Evolutionary conservation across 2,797 vertebrate species (phyloP), one percentile per base, ranked within the genome.

Genomic region (Parauchenoglanis punctatus): DNA sequence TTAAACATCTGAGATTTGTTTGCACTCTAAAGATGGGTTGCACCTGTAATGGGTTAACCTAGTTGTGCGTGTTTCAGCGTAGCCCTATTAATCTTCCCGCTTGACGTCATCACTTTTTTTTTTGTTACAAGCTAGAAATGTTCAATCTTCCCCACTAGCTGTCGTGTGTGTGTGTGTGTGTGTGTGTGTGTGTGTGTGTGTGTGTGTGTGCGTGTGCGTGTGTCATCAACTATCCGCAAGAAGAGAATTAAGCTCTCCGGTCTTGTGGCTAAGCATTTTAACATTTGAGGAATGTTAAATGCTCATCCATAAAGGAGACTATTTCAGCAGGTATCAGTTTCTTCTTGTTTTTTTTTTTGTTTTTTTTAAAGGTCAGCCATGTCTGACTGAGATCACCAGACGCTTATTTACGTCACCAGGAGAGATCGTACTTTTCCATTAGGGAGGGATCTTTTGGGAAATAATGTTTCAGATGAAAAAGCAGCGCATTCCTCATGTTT

Each of bases 41-140:
- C 3, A 7, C 13, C 46, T 7, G n/a, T 52, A n/a, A n/a, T 52
- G 13, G 73, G 25, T 52, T 76, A 52, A 49, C 13, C 25, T 76
- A 12, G 54, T 4, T 20, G 8, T 40, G 18, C 18, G 77, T 23
- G 77, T 80, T 80, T 56, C 8, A 35, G 1, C 10, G 58, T 35
- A 11, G 5, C 7, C 15, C 28, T 56, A 20, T 77, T 77, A 10
- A 72, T 70, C 31, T 65, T 67, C 59, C 59, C 63, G 31, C 46
- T 56, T 75, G 81, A 87, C 46, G 59, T 87, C 68, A 76, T 72
- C 65, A 67, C 59, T 18, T 78, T 52, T 78, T 56, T 40, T 44
- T 35, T 18, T 58, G 52, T 78, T 35, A 68, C 65, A 40, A 54
- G 56, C 58, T 76, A 44, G 44, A 82, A 72, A 61, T 31, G 58